Conservation (phyloP, 2,797 vertebrate species). For the Pseudochirops corinnae region DNA sequence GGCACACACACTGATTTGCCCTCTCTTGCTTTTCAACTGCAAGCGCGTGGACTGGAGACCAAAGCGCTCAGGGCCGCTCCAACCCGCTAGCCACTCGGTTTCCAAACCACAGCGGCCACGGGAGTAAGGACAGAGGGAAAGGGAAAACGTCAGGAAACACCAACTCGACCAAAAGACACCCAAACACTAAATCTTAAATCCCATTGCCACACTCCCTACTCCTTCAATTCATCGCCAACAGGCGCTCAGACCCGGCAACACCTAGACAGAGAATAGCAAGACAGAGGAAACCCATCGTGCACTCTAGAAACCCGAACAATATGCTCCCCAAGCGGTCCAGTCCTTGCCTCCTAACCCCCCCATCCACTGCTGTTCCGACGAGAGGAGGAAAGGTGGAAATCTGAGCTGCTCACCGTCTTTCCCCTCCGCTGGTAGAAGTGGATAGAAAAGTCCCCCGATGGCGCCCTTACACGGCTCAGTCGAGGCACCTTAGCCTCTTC, state of each 20-base stretch:
- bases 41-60: background rate
- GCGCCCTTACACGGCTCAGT: constrained; percentile 45
- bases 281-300: constrained; percentile 24
- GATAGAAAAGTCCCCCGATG: constrained; percentile 57
- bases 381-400: constrained; percentile 64
- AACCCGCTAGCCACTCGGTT: constrained; percentile 35
- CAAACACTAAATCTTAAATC: constrained; percentile 67
- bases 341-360: constrained; percentile 57
- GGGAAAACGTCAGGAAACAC: constrained; percentile 34
- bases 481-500: constrained; percentile 61
- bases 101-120: constrained; percentile 33
- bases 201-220: constrained; percentile 24
- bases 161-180: constrained; percentile 67
- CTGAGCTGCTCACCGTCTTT: constrained; percentile 57
- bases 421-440: constrained; percentile 50
- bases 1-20: background rate
- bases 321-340: constrained; percentile 67
- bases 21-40: background rate
- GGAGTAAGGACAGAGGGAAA: constrained; percentile 37
- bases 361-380: constrained; percentile 57
- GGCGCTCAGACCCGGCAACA: constrained; percentile 59
- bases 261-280: constrained; percentile 49
- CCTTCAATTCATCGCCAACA: constrained; percentile 22
- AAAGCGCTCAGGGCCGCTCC: constrained; percentile 30
- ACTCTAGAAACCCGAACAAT: constrained; percentile 71